Evolutionary conservation across 2,888 invertebrate species (phyloP).

Genomic region (Drosophila lacicola): DNA sequence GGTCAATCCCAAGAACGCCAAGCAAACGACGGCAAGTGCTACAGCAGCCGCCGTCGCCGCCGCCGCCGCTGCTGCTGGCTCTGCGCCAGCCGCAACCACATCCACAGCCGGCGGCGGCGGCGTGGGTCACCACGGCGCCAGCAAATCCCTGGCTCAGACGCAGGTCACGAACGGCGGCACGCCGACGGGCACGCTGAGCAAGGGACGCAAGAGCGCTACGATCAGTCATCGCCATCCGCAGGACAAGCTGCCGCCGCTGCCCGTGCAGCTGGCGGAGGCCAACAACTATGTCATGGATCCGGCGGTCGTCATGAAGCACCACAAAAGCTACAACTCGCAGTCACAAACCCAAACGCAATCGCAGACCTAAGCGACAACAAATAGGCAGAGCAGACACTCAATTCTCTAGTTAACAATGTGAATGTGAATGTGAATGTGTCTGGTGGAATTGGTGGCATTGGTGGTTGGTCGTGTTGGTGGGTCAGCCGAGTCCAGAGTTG

Average conservation of each 20-base stretch:
- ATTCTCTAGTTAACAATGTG: slow-evolving; percentile 34
- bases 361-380: slow-evolving; percentile 45
- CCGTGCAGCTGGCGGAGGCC: slow-evolving; percentile 88
- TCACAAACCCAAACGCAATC: slow-evolving; percentile 66
- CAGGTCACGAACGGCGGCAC: slow-evolving; percentile 38
- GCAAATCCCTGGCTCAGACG: slow-evolving; percentile 44
- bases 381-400: slow-evolving; percentile 26
- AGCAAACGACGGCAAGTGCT: slow-evolving; percentile 18
- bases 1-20: slow-evolving; percentile 89
- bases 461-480: slow-evolving; percentile 19
- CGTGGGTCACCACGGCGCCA: slow-evolving; percentile 33
- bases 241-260: slow-evolving; percentile 90
- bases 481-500: slow-evolving; percentile 7
- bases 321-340: slow-evolving; percentile 84
- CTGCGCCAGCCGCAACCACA: slow-evolving; percentile 37
- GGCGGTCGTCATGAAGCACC: slow-evolving; percentile 83
- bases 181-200: slow-evolving; percentile 73
- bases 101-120: background rate
- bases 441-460: slow-evolving; percentile 16
- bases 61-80: slow-evolving; percentile 44
- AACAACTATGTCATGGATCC: slow-evolving; percentile 89
- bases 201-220: slow-evolving; percentile 86
- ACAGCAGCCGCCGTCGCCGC: slow-evolving; percentile 14
- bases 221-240: slow-evolving; percentile 91
- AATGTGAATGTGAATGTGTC: slow-evolving; percentile 27